Evolutionary conservation across 2,888 invertebrate species (phyloP).

Genomic region (Dicranocentrus wangi): DNA sequence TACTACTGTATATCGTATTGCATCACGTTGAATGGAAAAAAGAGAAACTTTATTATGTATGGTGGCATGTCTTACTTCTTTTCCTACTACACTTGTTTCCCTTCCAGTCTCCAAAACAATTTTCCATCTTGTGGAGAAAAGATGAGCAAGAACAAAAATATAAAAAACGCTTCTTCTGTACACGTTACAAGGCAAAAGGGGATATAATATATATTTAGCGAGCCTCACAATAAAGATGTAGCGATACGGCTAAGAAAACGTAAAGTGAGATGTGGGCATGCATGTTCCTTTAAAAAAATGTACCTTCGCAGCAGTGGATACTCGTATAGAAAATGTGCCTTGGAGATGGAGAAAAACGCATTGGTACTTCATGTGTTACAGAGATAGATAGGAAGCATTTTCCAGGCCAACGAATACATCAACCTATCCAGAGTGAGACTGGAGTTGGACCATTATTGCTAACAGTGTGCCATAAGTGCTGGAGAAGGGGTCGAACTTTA

Average conservation of each 20-base stretch:
- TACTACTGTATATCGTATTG: background rate
- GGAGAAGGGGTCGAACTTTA: too few species aligned
- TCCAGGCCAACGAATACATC: constrained; percentile 61
- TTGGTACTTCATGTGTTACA: constrained; percentile 27
- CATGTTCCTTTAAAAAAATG: too few species aligned
- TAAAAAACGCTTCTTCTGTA: background rate
- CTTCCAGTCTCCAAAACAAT: background rate
- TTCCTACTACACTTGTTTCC: background rate
- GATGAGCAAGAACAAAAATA: background rate
- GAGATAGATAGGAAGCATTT: constrained; percentile 37
- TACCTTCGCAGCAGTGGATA: too few species aligned
- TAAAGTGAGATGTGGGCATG: too few species aligned
- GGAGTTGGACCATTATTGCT: constrained; percentile 35
- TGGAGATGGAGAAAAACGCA: background rate
- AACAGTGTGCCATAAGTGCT: too few species aligned
- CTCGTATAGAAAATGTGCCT: background rate
- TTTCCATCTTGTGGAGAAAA: background rate
- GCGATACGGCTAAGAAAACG: too few species aligned
- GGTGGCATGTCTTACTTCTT: background rate
- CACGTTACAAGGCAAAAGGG: too few species aligned
- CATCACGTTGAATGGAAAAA: constrained; percentile 3
- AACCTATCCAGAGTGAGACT: constrained; percentile 50
- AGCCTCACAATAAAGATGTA: too few species aligned
- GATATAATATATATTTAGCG: too few species aligned
- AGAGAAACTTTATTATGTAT: constrained; percentile 13